Evolutionary conservation across 2,888 invertebrate species (phyloP).

Genomic region (Calliscelio sp.): DNA sequence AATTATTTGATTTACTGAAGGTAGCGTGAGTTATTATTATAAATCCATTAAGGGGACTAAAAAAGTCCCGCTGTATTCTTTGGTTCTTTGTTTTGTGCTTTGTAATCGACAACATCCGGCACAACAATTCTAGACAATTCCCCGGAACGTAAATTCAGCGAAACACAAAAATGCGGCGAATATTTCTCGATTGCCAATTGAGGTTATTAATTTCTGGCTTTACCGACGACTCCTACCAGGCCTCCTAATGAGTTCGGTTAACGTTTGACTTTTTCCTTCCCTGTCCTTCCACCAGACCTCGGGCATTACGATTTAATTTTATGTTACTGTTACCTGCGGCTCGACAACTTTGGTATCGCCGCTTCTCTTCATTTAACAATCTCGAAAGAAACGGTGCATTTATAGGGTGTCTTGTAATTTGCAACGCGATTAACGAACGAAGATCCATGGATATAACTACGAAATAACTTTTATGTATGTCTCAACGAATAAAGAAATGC

Average conservation of each 20-base stretch:
- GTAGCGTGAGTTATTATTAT: conserved; percentile 46
- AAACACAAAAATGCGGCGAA: conserved; percentile 56
- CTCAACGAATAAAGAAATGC: conserved; percentile 32
- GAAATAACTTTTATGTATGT: conserved; percentile 50
- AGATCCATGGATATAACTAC: conserved; percentile 50
- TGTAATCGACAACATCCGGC: conserved; percentile 62
- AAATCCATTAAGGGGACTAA: conserved; percentile 51
- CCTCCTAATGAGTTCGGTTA: conserved; percentile 73
- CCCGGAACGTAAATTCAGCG: conserved; percentile 44
- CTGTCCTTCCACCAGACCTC: conserved; percentile 44
- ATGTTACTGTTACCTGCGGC: conserved; percentile 74
- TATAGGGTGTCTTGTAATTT: conserved; percentile 72
- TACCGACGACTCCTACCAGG: conserved; percentile 71
- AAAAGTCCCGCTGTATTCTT: conserved; percentile 37
- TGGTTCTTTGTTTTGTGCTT: conserved; percentile 31
- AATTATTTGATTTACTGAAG: conserved; percentile 9
- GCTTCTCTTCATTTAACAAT: conserved; percentile 69
- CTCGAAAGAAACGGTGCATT: conserved; percentile 70
- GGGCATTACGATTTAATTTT: conserved; percentile 74
- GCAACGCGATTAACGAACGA: conserved; percentile 62
- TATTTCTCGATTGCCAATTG: conserved; percentile 61
- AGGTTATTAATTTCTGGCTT: conserved; percentile 79
- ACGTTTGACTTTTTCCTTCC: conserved; percentile 57
- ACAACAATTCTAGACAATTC: conserved; percentile 49
- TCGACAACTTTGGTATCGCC: conserved; percentile 66